Evolutionary conservation across 2,888 invertebrate species (phyloP), one percentile per base, ranked within the genome.

Genomic region (Seladonia tumulorum): DNA sequence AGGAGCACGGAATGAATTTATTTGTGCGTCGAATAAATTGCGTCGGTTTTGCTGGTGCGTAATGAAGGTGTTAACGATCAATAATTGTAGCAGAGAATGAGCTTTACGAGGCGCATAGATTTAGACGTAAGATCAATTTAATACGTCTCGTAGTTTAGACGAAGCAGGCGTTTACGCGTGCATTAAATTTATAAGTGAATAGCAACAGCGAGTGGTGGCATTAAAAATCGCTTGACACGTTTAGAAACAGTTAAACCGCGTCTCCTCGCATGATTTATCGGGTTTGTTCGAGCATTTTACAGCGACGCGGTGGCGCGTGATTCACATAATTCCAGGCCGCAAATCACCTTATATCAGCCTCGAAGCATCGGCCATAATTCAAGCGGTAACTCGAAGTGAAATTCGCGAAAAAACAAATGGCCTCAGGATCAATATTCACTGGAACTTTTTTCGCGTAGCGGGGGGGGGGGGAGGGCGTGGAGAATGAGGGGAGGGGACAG

Each of bases 361-460:
- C 25, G 63, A 5, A 16, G 63, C 29, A 29, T 63, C 63, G 63
- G 29, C 63, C 53, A 8, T 42, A 29, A 81, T 63, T 47, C 45
- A n/a, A n/a, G 16, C 16, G 49, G 18, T 18, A 60, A 63, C 16
- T 47, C 29, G 18, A 71, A 63, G 25, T 63, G 63, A 63, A 29
- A 63, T 63, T 29, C 63, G 63, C 63, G 63, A 63, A 63, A 63
- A 63, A 63, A 63, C 63, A 63, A 63, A 63, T n/a, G 63, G 63
- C 16, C 63, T 25, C 2, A 7, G 63, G 29, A 63, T 63, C 63
- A 63, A 63, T 63, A 63, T 63, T 63, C 63, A 5, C 63, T n/a
- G 25, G 5, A 29, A 29, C 25, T 29, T 63, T 63, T 63, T 63
- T 29, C 63, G 63, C 25, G 16, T n/a, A 53, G 10, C 10, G 2